These are phyloP conservation scores for Rhipidura dahli DNA, from an alignment of 2,113 vertebrate species.

Conservation along the genomic window DNA sequence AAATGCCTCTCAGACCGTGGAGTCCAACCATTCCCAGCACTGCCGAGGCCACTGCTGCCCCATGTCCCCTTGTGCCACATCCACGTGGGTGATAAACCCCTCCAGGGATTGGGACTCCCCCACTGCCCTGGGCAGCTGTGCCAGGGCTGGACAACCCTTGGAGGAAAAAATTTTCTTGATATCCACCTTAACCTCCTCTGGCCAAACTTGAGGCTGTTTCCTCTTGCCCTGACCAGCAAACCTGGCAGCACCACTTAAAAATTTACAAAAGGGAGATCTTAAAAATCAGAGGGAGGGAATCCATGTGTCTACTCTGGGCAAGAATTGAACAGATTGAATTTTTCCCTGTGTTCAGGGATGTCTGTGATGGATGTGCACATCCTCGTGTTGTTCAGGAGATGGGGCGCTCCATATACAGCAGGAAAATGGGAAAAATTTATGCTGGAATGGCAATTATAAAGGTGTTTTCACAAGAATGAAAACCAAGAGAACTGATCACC, in stretches of 20 bases:
- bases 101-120: neutral
- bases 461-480: neutral
- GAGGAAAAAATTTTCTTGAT: neutral
- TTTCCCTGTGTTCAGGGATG: fast-evolving
- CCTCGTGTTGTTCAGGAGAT: fast-evolving
- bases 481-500: too few relatives aligned
- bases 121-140: neutral
- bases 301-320: fast-evolving
- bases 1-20: fast-evolving
- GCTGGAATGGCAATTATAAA: neutral
- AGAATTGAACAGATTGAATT: neutral
- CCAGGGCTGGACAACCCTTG: neutral
- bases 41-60: neutral
- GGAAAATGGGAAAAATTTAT: neutral
- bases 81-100: neutral
- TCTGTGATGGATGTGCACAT: fast-evolving
- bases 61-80: neutral
- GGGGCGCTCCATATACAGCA: fast-evolving
- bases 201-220: fast-evolving
- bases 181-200: too few relatives aligned
- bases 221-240: neutral
- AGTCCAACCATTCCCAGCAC: neutral
- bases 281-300: neutral
- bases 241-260: neutral
- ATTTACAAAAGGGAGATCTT: neutral